Evolutionary conservation across 2,113 vertebrate genomes (phyloP).

Genomic region (Asarcornis scutulata): DNA sequence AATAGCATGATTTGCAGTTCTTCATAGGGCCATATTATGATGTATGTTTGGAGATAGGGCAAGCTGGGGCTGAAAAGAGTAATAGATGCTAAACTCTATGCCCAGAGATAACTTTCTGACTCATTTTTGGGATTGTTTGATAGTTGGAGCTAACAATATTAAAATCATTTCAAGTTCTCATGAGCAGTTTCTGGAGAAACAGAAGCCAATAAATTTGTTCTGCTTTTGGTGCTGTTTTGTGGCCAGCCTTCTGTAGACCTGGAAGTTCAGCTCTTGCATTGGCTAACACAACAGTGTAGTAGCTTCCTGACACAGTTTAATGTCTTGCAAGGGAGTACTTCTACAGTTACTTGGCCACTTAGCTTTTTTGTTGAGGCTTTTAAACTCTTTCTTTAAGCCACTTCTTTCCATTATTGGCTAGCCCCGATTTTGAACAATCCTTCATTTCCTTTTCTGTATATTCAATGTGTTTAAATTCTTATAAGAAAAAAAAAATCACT

Average conservation of each 20-base stretch:
- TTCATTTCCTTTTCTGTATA: background rate
- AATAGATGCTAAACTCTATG: background rate
- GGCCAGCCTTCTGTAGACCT: background rate
- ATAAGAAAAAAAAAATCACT: background rate
- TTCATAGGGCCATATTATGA: background rate
- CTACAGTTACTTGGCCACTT: background rate
- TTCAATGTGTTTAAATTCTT: background rate
- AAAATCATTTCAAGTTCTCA: background rate
- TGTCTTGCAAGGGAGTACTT: background rate
- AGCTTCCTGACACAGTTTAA: background rate
- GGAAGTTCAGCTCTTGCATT: background rate
- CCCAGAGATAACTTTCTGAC: background rate
- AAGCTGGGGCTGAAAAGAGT: background rate
- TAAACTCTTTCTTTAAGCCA: background rate
- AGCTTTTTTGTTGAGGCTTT: background rate
- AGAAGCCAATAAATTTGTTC: background rate
- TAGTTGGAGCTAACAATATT: background rate
- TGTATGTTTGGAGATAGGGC: accelerated
- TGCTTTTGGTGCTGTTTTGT: background rate
- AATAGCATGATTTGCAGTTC: background rate
- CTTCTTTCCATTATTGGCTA: background rate
- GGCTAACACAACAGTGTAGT: accelerated
- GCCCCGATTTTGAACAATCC: background rate
- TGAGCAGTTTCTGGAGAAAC: background rate
- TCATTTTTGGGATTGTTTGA: background rate